Conservation (phyloP, 2,113 vertebrate genomes). For the Phylloscopus whistleri region DNA sequence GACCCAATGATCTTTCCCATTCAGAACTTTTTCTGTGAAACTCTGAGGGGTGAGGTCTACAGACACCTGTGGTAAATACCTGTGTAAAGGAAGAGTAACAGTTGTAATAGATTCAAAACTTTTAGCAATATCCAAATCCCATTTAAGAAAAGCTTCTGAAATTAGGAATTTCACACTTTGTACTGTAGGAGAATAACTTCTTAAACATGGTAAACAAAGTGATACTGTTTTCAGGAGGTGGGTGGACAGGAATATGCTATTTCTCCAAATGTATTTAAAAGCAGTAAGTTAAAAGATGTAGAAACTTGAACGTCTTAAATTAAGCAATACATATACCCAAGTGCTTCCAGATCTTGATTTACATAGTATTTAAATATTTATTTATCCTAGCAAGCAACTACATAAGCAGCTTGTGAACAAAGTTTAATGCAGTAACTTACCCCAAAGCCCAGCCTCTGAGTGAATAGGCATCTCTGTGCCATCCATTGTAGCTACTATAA, state of each 20-base stretch:
- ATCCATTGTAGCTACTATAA: conserved; percentile 87
- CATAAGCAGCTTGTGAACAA: neutral
- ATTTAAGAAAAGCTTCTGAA: neutral
- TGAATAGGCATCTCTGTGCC: conserved; percentile 91
- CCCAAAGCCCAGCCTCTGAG: conserved; percentile 88
- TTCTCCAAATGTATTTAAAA: neutral
- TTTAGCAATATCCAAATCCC: neutral
- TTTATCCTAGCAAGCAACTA: neutral
- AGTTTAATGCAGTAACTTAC: conserved; percentile 71
- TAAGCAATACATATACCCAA: neutral
- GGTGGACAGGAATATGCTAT: neutral
- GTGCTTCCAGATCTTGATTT: neutral
- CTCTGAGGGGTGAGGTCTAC: conserved; percentile 63
- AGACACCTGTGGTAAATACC: conserved; percentile 84
- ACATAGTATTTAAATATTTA: neutral
- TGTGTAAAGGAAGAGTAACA: conserved; percentile 55
- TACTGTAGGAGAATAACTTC: neutral
- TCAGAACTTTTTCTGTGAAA: too few species aligned
- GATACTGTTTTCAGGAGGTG: neutral
- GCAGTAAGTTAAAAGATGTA: neutral
- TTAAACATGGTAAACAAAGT: neutral
- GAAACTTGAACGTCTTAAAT: neutral
- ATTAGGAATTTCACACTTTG: neutral
- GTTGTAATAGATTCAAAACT: neutral
- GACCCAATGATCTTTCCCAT: too few species aligned